phyloP scores from a whole-genome alignment of 2,888 invertebrate genomes.

The Amiota minor region DNA sequence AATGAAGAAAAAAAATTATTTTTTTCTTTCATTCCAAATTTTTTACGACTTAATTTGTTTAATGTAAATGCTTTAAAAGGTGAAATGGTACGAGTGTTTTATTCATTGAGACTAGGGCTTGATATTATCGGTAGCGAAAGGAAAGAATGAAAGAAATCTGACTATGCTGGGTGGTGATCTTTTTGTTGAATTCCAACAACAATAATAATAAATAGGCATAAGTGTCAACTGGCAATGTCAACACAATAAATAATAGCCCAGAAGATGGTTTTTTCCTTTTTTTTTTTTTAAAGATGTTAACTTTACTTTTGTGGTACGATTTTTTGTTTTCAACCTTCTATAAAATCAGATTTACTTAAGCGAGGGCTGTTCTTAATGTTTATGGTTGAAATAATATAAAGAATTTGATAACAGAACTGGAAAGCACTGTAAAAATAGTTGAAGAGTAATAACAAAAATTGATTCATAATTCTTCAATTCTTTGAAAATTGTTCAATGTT shows the following conservation, averaged over 20 bases:
- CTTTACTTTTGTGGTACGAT: too few species aligned
- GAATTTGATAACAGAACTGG: not conserved
- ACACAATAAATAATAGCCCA: constrained; percentile 3
- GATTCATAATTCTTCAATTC: too few species aligned
- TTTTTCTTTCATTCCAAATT: not conserved
- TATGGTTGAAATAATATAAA: not conserved
- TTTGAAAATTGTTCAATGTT: too few species aligned
- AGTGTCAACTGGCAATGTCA: constrained; percentile 5
- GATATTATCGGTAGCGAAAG: not conserved
- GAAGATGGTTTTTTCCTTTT: not conserved
- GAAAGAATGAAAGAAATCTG: not conserved
- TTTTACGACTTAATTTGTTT: constrained; percentile 7
- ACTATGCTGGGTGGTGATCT: too few species aligned
- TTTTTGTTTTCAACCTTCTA: too few species aligned
- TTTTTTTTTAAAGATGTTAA: too few species aligned
- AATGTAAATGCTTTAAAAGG: not conserved
- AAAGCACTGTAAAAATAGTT: not conserved
- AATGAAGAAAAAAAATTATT: not conserved
- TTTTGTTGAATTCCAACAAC: not conserved
- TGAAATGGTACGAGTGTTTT: not conserved
- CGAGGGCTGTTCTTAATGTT: not conserved
- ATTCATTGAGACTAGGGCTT: not conserved
- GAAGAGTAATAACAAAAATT: too few species aligned
- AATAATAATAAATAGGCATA: constrained; percentile 2
- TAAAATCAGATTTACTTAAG: too few species aligned